These are phyloP conservation scores for Pseudomyrmex flavicornis DNA, from an alignment of 1,140 invertebrate genomes.

Conservation along the genomic window DNA sequence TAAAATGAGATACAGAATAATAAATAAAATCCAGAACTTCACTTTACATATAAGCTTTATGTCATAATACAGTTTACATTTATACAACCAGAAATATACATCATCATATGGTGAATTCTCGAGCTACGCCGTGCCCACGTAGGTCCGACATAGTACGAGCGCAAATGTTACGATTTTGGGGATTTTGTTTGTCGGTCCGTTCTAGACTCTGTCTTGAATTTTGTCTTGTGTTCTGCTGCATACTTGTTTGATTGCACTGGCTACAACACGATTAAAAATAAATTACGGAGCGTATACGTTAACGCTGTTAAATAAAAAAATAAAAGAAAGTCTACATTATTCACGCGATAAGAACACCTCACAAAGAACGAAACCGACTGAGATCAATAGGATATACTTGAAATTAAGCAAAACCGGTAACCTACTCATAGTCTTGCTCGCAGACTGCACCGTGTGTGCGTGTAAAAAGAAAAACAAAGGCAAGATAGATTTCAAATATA, in stretches of 20 bases:
- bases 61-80: slow-evolving; percentile 54
- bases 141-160: slow-evolving; percentile 5
- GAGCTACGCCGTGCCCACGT: background rate
- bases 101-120: background rate
- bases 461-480: slow-evolving; percentile 60
- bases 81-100: slow-evolving; percentile 51
- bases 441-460: slow-evolving; percentile 65
- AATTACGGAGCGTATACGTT: slow-evolving; percentile 13
- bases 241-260: slow-evolving; percentile 68
- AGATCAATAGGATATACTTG: slow-evolving; percentile 12
- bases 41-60: slow-evolving; percentile 38
- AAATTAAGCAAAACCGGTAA: slow-evolving; percentile 39
- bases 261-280: slow-evolving; percentile 63
- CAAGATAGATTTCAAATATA: slow-evolving; percentile 56
- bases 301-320: background rate
- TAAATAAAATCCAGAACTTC: background rate
- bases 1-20: background rate
- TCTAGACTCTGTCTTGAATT: slow-evolving; percentile 66
- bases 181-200: slow-evolving; percentile 62
- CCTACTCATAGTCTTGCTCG: slow-evolving; percentile 65
- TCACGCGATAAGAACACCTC: slow-evolving; percentile 33
- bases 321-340: background rate
- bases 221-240: slow-evolving; percentile 45
- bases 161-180: slow-evolving; percentile 71
- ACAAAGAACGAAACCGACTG: background rate